Conservation (phyloP, 2,113 vertebrate species). For the Chloropsis cyanopogon region DNA sequence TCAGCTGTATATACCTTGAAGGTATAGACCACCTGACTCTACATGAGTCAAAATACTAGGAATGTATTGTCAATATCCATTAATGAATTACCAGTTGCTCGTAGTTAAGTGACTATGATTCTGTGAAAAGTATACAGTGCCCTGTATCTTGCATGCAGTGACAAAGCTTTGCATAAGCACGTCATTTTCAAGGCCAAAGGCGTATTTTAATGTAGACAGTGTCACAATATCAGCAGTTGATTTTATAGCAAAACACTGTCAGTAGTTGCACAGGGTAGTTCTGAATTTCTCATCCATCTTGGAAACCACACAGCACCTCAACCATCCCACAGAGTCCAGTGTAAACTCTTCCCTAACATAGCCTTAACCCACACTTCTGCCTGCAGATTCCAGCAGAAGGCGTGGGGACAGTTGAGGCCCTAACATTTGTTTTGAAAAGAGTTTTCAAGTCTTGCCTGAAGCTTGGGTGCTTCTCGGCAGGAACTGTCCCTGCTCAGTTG, state of each 20-base stretch:
- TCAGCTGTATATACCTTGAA: slow-evolving; percentile 14
- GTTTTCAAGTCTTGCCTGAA: neutral
- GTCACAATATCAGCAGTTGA: neutral
- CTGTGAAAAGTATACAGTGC: slow-evolving; percentile 6
- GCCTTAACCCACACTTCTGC: neutral
- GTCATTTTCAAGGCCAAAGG: neutral
- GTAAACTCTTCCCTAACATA: accelerated
- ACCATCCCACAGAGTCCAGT: neutral
- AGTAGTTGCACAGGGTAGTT: neutral
- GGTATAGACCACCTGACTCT: slow-evolving; percentile 43
- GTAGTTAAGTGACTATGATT: neutral
- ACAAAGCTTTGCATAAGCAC: neutral
- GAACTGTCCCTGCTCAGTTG: neutral
- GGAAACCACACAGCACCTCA: neutral
- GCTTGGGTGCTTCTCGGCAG: neutral
- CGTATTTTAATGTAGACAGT: neutral
- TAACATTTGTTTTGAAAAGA: neutral
- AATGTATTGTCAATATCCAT: neutral
- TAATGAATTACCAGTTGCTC: slow-evolving; percentile 1
- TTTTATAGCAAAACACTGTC: neutral
- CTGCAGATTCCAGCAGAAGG: neutral
- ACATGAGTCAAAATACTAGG: slow-evolving; percentile 34
- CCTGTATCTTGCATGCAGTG: neutral
- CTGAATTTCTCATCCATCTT: neutral
- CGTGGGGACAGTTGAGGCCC: neutral